A percentile compares a stretch with the other conserved stretches of the same genome.
Conservation (phyloP, 2,888 invertebrate genomes). For the Actias luna region DNA sequence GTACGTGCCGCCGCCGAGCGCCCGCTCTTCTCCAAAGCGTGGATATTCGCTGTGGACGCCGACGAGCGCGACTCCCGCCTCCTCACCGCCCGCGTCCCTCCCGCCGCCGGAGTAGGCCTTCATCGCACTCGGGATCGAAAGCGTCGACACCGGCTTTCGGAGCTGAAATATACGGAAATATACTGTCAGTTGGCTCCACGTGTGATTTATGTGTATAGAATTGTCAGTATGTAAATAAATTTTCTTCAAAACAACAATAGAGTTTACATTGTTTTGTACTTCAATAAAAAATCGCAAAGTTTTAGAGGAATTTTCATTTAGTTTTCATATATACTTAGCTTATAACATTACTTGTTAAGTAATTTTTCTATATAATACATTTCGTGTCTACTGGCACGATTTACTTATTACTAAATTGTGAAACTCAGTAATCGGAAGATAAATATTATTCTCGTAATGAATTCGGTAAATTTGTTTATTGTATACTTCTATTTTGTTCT, state of each 20-base stretch:
- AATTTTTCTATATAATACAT: too few relatives aligned
- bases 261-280: neutral
- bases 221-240: neutral
- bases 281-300: too few relatives aligned
- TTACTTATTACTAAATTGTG: too few relatives aligned
- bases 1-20: conserved; percentile 88
- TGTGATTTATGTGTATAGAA: neutral
- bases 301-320: too few relatives aligned
- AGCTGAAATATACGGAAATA: conserved; percentile 84
- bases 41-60: conserved; percentile 96
- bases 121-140: conserved; percentile 97
- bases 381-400: too few relatives aligned
- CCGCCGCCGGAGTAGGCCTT: conserved; percentile 86
- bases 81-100: conserved; percentile 85
- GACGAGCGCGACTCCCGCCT: conserved; percentile 94
- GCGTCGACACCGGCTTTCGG: conserved; percentile 98
- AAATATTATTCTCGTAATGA: too few relatives aligned
- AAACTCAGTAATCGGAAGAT: too few relatives aligned
- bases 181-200: conserved; percentile 23
- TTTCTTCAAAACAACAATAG: neutral
- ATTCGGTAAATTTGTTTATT: too few relatives aligned
- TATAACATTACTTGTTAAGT: too few relatives aligned
- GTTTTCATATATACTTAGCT: too few relatives aligned
- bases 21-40: conserved; percentile 93
- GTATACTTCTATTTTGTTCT: too few relatives aligned